A percentile compares a stretch with the other conserved stretches of the same genome.
Conservation (phyloP, 1,140 invertebrate genomes). For the Muscidifurax raptorellus region DNA sequence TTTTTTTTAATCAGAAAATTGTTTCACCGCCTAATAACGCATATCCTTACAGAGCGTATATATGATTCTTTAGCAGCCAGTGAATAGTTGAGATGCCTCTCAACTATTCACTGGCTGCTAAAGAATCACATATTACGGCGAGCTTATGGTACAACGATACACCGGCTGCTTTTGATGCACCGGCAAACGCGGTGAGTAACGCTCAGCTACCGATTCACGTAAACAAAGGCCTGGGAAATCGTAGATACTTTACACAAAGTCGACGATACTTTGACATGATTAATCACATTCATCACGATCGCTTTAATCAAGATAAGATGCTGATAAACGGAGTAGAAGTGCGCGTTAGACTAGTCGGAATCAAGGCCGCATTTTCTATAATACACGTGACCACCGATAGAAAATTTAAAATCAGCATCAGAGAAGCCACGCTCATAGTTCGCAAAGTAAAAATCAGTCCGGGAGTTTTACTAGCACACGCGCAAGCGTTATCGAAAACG, state of each 20-base stretch:
- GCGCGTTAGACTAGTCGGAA: too few species aligned
- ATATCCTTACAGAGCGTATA: slow-evolving; percentile 71
- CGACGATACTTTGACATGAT: too few species aligned
- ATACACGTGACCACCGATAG: slow-evolving; percentile 54
- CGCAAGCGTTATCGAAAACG: too few species aligned
- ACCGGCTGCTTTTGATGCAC: slow-evolving; percentile 42
- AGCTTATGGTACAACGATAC: slow-evolving; percentile 56
- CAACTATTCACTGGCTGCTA: slow-evolving; percentile 66
- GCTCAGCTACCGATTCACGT: too few species aligned
- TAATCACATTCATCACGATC: background rate
- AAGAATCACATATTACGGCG: slow-evolving; percentile 66
- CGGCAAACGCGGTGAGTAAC: slow-evolving; percentile 1
- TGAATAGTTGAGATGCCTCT: slow-evolving; percentile 70
- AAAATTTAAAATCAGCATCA: slow-evolving; percentile 52
- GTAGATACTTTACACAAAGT: too few species aligned
- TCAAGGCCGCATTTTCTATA: slow-evolving; percentile 65
- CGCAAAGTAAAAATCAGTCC: too few species aligned
- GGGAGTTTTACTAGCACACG: too few species aligned
- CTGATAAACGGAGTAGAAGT: slow-evolving; percentile 69
- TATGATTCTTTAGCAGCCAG: too few species aligned
- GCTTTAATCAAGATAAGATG: slow-evolving; percentile 70
- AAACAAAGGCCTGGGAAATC: too few species aligned
- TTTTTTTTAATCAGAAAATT: too few species aligned
- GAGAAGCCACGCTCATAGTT: slow-evolving; percentile 65
- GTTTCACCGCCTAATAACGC: too few species aligned